phyloP scores from a whole-genome alignment of 2,113 vertebrate genomes.

The Apodemus speciosus region DNA sequence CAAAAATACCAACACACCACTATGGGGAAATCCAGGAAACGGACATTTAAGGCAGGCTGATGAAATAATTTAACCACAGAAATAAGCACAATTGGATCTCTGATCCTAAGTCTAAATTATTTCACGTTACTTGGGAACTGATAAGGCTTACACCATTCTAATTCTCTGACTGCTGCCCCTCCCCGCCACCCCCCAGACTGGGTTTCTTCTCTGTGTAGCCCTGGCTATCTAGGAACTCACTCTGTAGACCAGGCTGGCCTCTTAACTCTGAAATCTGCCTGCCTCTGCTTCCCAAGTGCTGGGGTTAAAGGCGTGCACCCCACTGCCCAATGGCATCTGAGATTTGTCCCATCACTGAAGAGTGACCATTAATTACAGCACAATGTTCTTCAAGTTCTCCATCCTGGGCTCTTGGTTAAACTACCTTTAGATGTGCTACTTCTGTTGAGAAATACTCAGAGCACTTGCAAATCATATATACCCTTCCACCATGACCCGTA shows the following conservation, averaged over 20 bases:
- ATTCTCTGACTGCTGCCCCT: conserved; percentile 28
- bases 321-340: not conserved
- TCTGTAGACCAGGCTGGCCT: too few species aligned
- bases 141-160: conserved; percentile 19
- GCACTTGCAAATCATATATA: not conserved
- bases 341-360: conserved; percentile 48
- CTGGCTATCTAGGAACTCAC: too few species aligned
- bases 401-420: not conserved
- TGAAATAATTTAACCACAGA: not conserved
- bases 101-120: not conserved
- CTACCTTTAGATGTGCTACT: conserved; percentile 20
- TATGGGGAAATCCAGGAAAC: not conserved
- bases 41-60: not conserved
- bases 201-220: too few species aligned
- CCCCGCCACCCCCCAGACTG: too few species aligned
- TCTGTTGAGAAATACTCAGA: conserved; percentile 28
- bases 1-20: conserved; percentile 22
- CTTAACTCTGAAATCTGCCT: too few species aligned
- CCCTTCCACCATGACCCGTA: not conserved
- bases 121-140: conserved; percentile 43
- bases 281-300: too few species aligned
- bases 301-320: too few species aligned
- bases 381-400: conserved; percentile 29
- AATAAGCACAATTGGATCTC: not conserved
- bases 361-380: not conserved